Percentiles rank a stretch among this genome's conserved stretches.
Evolutionary conservation across 2,888 invertebrate species (phyloP).

Genomic region (Drosophila antonietae): DNA sequence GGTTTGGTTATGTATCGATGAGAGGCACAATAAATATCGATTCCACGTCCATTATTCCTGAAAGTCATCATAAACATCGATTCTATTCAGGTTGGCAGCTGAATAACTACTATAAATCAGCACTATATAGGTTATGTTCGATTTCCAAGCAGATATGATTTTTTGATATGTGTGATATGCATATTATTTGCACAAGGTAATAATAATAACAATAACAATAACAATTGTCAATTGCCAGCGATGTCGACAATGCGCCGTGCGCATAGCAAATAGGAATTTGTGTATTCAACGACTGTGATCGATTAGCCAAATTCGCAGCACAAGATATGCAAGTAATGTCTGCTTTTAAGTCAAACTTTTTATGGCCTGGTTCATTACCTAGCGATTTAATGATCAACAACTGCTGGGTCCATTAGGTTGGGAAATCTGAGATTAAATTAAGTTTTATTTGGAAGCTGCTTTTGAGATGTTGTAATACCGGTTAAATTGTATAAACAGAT

Average conservation of each 20-base stretch:
- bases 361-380: conserved; percentile 20
- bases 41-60: neutral
- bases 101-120: conserved; percentile 2
- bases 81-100: neutral
- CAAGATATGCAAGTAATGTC: conserved; percentile 21
- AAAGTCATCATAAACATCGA: conserved; percentile 1
- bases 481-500: conserved; percentile 6
- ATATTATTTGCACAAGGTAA: conserved; percentile 41
- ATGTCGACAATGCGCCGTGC: conserved; percentile 30
- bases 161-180: neutral
- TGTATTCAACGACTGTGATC: conserved; percentile 59
- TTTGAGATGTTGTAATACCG: conserved; percentile 21
- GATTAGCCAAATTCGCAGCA: conserved; percentile 64
- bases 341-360: conserved; percentile 17
- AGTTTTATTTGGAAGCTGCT: conserved; percentile 22
- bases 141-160: neutral
- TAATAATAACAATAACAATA: conserved; percentile 37
- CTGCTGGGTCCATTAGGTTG: conserved; percentile 9
- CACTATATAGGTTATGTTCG: conserved; percentile 14
- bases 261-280: conserved; percentile 57
- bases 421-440: conserved; percentile 19
- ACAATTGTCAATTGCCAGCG: conserved; percentile 27
- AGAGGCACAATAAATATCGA: conserved; percentile 1
- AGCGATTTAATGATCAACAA: conserved; percentile 11
- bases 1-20: neutral